Evolutionary conservation across 2,888 invertebrate species (phyloP).

Genomic region (Erebia epiphron): DNA sequence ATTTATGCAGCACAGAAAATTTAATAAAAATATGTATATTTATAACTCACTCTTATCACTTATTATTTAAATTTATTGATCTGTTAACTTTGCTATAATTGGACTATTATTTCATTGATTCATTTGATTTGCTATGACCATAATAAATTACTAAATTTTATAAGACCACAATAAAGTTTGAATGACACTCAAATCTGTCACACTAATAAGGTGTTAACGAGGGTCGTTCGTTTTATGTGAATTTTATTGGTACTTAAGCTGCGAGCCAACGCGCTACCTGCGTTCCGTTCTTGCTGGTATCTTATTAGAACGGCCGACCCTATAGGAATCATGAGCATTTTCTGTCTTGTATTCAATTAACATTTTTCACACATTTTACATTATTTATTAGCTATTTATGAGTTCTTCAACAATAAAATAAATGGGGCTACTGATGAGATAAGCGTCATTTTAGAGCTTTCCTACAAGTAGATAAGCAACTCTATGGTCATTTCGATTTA

Average conservation of each 20-base stretch:
- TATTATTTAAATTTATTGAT: slow-evolving; percentile 18
- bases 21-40: no score
- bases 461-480: slow-evolving; percentile 43
- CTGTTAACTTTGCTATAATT: neutral
- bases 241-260: slow-evolving; percentile 75
- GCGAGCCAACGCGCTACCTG: slow-evolving; percentile 57
- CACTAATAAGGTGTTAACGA: slow-evolving; percentile 77
- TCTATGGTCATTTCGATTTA: slow-evolving; percentile 49
- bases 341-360: slow-evolving; percentile 4
- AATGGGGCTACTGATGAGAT: slow-evolving; percentile 16
- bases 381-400: neutral
- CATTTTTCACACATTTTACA: neutral
- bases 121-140: slow-evolving; percentile 4
- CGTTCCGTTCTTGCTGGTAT: slow-evolving; percentile 65
- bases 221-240: slow-evolving; percentile 76
- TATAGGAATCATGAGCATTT: slow-evolving; percentile 8
- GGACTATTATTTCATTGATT: slow-evolving; percentile 19
- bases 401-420: neutral
- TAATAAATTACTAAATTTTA: slow-evolving; percentile 13
- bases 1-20: no score
- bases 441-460: slow-evolving; percentile 69
- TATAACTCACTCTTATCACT: neutral
- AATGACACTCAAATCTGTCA: slow-evolving; percentile 71
- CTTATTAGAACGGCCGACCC: slow-evolving; percentile 49
- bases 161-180: slow-evolving; percentile 58